Percentiles rank a stretch among this genome's conserved stretches.
These are phyloP conservation scores for Nerophis ophidion DNA, from an alignment of 2,113 vertebrate species.

Conservation along the genomic window DNA sequence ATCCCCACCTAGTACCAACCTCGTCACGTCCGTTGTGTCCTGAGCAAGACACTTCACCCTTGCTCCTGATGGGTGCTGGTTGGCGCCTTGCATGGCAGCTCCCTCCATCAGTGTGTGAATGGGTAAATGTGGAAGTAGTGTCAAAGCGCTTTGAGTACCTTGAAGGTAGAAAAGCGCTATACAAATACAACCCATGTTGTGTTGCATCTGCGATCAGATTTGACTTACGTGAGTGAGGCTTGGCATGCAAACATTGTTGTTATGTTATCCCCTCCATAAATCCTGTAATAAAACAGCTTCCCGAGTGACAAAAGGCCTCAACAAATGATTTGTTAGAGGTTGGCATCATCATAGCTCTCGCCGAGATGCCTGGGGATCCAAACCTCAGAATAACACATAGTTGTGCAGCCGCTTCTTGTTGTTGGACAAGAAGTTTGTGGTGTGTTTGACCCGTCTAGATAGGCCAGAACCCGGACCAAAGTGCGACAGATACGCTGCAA, in stretches of 20 bases:
- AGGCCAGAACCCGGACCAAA: slow-evolving; percentile 5
- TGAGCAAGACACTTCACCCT: too few relatives aligned
- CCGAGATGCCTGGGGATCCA: slow-evolving; percentile 29
- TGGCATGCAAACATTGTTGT: slow-evolving; percentile 14
- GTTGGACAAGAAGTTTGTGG: slow-evolving; percentile 16
- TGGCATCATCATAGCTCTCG: slow-evolving; percentile 38
- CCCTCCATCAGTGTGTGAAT: too few relatives aligned
- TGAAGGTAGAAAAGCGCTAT: too few relatives aligned
- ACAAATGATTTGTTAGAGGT: slow-evolving; percentile 53
- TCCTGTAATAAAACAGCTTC: slow-evolving; percentile 50
- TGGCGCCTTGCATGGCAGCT: too few relatives aligned
- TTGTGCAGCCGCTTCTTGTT: slow-evolving; percentile 19
- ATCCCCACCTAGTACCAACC: too few relatives aligned
- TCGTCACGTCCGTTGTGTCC: too few relatives aligned
- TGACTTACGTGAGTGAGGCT: slow-evolving; percentile 4
- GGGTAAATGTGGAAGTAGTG: too few relatives aligned
- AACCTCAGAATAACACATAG: slow-evolving; percentile 37
- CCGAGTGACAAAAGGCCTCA: slow-evolving; percentile 42
- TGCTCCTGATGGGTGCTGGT: too few relatives aligned
- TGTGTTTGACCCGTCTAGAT: slow-evolving; percentile 11
- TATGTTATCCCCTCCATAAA: slow-evolving; percentile 35
- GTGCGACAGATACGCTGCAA: slow-evolving; percentile 13
- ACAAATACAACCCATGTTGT: too few relatives aligned
- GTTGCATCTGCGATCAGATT: slow-evolving; percentile 27
- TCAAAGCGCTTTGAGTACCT: too few relatives aligned